Conservation (phyloP, 2,797 vertebrate genomes). For the Notolabrus celidotus region DNA sequence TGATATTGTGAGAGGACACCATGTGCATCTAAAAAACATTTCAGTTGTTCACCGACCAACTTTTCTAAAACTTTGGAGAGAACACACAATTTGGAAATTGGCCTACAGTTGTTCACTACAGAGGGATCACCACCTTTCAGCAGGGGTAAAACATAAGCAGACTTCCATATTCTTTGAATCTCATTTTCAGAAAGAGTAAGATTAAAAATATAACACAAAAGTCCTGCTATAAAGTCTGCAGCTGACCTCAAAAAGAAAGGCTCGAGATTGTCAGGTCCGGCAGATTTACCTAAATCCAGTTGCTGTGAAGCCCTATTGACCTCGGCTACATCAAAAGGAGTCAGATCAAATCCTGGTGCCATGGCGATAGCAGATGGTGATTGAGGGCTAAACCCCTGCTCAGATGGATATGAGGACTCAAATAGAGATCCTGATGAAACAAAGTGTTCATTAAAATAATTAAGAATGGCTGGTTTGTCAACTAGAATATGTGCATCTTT, state of each 20-base stretch:
- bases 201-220: neutral
- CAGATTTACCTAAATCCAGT: neutral
- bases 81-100: too few relatives aligned
- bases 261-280: neutral
- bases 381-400: neutral
- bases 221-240: too few relatives aligned
- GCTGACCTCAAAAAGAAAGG: conserved; percentile 2
- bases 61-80: too few relatives aligned
- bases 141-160: too few relatives aligned
- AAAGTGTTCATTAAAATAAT: conserved; percentile 4
- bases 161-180: neutral
- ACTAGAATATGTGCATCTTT: too few relatives aligned
- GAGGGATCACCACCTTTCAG: too few relatives aligned
- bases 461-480: neutral
- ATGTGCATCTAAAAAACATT: too few relatives aligned
- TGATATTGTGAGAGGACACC: too few relatives aligned
- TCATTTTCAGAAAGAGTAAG: neutral
- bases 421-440: conserved; percentile 1
- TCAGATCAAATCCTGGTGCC: too few relatives aligned
- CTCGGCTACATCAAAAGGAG: too few relatives aligned
- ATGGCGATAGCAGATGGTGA: neutral
- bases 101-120: too few relatives aligned
- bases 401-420: neutral
- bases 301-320: neutral
- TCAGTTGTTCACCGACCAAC: too few relatives aligned